Conservation (phyloP, 1,140 invertebrate genomes). For the Zaprionus kolodkinae region DNA sequence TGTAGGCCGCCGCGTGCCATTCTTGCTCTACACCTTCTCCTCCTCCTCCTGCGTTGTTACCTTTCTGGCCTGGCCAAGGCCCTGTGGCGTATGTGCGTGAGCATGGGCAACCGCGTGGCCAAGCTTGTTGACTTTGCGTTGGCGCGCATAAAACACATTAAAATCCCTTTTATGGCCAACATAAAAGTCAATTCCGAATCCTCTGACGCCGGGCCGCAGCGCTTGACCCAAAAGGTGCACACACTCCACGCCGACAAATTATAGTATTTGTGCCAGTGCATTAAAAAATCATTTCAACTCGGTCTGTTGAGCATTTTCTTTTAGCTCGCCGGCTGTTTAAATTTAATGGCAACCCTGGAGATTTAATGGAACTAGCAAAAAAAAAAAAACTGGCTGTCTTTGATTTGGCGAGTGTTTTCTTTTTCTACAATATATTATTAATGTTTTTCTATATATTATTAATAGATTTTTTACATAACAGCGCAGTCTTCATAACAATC, state of each 20-base stretch:
- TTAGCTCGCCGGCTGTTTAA: constrained; percentile 8
- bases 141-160: constrained; percentile 72
- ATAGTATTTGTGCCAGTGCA: constrained; percentile 18
- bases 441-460: no score
- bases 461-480: no score
- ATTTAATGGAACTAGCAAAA: constrained; percentile 9
- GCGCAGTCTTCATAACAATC: no score
- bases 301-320: constrained; percentile 21
- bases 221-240: constrained; percentile 39
- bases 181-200: constrained; percentile 77
- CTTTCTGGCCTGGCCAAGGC: background rate
- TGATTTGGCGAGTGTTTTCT: background rate
- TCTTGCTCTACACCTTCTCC: background rate
- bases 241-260: constrained; percentile 25
- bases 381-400: background rate
- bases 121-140: constrained; percentile 35
- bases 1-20: constrained; percentile 42
- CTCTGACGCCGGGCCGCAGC: constrained; percentile 21
- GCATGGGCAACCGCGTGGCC: constrained; percentile 22
- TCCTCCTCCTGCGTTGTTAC: background rate
- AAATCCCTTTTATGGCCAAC: constrained; percentile 72
- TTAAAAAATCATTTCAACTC: constrained; percentile 37
- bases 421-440: no score
- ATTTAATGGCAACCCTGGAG: constrained; percentile 10
- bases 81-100: constrained; percentile 25